These are phyloP conservation scores for Tachysurus vachellii DNA, from an alignment of 2,113 vertebrate species.

Conservation along the genomic window DNA sequence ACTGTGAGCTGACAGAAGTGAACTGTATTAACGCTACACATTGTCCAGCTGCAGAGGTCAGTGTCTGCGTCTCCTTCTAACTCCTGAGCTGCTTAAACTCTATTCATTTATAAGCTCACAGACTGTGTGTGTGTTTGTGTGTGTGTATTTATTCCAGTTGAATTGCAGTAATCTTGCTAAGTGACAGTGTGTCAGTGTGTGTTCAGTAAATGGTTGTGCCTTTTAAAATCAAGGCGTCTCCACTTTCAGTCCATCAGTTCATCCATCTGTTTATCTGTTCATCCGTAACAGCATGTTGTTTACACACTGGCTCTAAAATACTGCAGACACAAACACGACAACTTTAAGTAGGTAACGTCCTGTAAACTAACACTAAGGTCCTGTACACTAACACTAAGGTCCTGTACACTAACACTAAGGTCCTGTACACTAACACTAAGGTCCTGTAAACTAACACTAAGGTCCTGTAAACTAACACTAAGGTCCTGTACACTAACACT, in stretches of 20 bases:
- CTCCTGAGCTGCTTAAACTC: background rate
- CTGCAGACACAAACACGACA: background rate
- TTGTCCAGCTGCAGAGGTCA: background rate
- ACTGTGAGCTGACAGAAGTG: background rate
- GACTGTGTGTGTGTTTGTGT: background rate
- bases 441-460: no score
- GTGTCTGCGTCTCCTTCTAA: background rate
- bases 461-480: no score
- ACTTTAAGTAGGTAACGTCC: background rate
- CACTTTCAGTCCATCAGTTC: background rate
- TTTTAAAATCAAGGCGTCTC: background rate
- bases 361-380: no score
- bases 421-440: no score
- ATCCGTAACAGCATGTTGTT: background rate
- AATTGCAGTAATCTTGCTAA: background rate
- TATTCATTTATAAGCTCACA: background rate
- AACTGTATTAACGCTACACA: background rate
- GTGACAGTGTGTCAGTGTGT: background rate
- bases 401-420: no score
- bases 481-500: no score
- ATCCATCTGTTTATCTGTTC: constrained; percentile 2
- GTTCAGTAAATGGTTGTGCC: background rate
- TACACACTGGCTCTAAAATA: background rate
- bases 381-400: no score
- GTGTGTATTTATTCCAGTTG: background rate